phyloP scores from a whole-genome alignment of 2,888 invertebrate genomes.

The Leptopterna dolabrata region DNA sequence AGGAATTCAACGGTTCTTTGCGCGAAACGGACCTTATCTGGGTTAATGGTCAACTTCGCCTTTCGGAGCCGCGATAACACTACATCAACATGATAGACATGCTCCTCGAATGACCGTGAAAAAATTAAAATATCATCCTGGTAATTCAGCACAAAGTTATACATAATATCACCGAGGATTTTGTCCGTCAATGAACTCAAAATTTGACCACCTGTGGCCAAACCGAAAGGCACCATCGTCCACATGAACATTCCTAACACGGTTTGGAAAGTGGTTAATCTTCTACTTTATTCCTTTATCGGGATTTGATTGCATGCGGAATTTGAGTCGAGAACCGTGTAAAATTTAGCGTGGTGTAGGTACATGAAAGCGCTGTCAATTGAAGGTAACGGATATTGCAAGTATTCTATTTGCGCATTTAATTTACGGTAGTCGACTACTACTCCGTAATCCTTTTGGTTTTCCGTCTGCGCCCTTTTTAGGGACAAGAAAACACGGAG shows the following conservation, averaged over 20 bases:
- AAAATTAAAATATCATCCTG: conserved; percentile 57
- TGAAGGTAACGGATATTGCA: conserved; percentile 21
- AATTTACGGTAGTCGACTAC: conserved; percentile 59
- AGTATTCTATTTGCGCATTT: background rate
- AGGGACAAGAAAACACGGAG: conserved; percentile 33
- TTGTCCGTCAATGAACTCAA: conserved; percentile 41
- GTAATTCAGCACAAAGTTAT: conserved; percentile 56
- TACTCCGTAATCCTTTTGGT: background rate
- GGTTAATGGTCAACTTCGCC: conserved; percentile 61
- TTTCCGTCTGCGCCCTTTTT: background rate
- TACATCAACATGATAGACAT: conserved; percentile 22
- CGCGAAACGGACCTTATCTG: conserved; percentile 57
- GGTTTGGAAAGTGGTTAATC: conserved; percentile 43
- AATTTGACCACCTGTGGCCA: conserved; percentile 43
- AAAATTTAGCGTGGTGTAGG: conserved; percentile 32
- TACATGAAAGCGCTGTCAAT: conserved; percentile 44
- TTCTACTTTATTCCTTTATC: background rate
- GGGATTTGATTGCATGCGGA: conserved; percentile 54
- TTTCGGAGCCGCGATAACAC: conserved; percentile 54
- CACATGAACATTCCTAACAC: conserved; percentile 35
- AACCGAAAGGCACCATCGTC: conserved; percentile 51
- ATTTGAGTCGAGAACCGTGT: conserved; percentile 46
- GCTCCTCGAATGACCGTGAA: conserved; percentile 45
- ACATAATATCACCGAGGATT: conserved; percentile 56
- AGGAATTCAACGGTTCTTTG: conserved; percentile 24